Conservation (phyloP, 2,888 invertebrate genomes). For the Aricia artaxerxes region DNA sequence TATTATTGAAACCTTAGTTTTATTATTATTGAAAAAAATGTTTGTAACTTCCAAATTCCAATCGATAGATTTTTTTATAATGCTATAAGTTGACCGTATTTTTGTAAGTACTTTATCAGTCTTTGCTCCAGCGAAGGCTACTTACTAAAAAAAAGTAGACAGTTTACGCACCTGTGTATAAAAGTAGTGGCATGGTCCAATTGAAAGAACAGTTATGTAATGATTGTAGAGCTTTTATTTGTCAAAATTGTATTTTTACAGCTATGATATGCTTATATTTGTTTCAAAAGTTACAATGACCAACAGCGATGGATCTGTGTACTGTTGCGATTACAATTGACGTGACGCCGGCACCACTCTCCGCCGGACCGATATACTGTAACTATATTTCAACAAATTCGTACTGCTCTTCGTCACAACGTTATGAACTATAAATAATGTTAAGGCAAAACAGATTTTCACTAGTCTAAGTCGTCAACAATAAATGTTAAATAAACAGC, state of each 20-base stretch:
- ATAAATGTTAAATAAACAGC: constrained; percentile 78
- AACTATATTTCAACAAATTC: constrained; percentile 70
- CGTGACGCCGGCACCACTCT: constrained; percentile 70
- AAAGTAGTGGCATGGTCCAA: constrained; percentile 36
- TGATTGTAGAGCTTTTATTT: constrained; percentile 87
- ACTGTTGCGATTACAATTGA: constrained; percentile 71
- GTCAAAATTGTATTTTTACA: constrained; percentile 92
- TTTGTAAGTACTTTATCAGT: not conserved
- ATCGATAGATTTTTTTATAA: too few species aligned
- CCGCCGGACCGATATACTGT: constrained; percentile 65
- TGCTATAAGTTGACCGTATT: not conserved
- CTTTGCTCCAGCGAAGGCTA: not conserved
- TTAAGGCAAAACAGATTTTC: constrained; percentile 78
- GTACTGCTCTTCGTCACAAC: constrained; percentile 72
- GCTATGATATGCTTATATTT: constrained; percentile 95
- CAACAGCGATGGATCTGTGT: constrained; percentile 78
- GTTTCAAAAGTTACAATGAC: constrained; percentile 84
- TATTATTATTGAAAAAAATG: not conserved
- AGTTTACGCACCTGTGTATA: constrained; percentile 19
- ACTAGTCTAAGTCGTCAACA: constrained; percentile 79
- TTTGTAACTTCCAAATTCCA: not conserved
- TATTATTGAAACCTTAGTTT: not conserved
- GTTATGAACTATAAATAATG: constrained; percentile 75
- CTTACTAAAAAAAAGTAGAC: not conserved
- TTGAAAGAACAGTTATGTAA: constrained; percentile 66